Base-by-base conservation (phyloP, 30 jellyfish, hydroid and myxozoan species). In the Nemopilema nomurai region DNA sequence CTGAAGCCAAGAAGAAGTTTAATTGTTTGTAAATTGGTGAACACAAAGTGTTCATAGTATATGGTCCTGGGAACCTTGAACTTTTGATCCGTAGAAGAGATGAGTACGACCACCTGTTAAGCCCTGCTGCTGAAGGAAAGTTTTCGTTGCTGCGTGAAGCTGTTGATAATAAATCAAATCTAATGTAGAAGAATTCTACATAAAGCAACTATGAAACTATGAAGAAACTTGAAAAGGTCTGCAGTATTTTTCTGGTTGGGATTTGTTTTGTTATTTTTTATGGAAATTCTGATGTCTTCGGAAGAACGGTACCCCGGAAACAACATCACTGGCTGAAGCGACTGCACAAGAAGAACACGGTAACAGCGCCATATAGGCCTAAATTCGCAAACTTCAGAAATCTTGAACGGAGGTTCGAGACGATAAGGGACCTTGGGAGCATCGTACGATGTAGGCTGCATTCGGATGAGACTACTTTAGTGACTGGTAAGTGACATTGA, bases 341-440 rank as follows among this genome's bases (percentile, higher is more conserved):
- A 9, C 50, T 67, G 26, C 79, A 57, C 78, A 78, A 62, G 52
- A 64, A 32, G 52, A 33, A 78, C 70, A 28, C 19, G 22, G 68
- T 78, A 0, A 25, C 79, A 28, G 28, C 22, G 0, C 62, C 51
- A 41, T 13, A 3, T n/a, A 33, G 76, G 21, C 31, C 49, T 62
- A 17, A 30, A 0, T 69, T 69, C 33, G 80, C 49, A 67, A 65
- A 71, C n/a, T 33, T 76, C 18, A 69, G 62, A 62, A 86, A 78
- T 17, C 75, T 90, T 23, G 97, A 87, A 19, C 85, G 79, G 51
- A 62, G 78, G 29, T 90, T 90, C 65, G 88, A 77, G 57, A 80
- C 87, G 52, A 90, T 90, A 7, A 77, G 86, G 76, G 94, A 90
- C 41, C 89, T 90, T 33, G 97, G 97, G 8, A 91, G 84, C 49